Evolutionary conservation across 2,797 vertebrate species (phyloP).

Genomic region (Orientallactaga sibirica): DNA sequence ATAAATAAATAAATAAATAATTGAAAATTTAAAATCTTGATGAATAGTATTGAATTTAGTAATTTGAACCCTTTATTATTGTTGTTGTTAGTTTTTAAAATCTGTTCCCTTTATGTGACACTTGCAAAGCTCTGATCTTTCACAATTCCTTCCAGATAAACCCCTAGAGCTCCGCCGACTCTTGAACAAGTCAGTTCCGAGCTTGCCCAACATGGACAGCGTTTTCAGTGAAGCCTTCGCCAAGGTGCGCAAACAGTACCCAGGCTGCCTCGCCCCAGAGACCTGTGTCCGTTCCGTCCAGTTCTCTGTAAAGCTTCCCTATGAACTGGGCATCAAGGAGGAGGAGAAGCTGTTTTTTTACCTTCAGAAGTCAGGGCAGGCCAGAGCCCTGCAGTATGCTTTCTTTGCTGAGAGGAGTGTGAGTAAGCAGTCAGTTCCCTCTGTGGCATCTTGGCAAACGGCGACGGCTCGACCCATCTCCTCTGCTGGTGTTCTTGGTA

Average conservation of each 20-base stretch:
- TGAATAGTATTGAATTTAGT: slow-evolving; percentile 3
- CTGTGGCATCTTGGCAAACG: slow-evolving; percentile 92
- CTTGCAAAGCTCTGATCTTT: slow-evolving; percentile 18
- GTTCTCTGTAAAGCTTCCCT: slow-evolving; percentile 90
- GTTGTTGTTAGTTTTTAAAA: background rate
- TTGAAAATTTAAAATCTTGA: background rate
- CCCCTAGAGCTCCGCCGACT: slow-evolving; percentile 89
- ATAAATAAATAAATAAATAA: too few relatives aligned
- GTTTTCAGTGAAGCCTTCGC: slow-evolving; percentile 87
- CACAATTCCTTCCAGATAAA: slow-evolving; percentile 85
- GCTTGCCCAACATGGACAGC: slow-evolving; percentile 85
- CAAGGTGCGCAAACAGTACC: slow-evolving; percentile 87
- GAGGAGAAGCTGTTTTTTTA: slow-evolving; percentile 90
- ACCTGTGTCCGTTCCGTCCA: slow-evolving; percentile 92
- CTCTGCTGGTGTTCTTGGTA: slow-evolving; percentile 94
- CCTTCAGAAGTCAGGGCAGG: slow-evolving; percentile 92
- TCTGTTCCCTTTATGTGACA: background rate
- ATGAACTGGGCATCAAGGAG: slow-evolving; percentile 88
- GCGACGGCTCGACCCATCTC: slow-evolving; percentile 87
- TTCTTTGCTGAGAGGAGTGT: slow-evolving; percentile 93
- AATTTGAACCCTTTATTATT: background rate
- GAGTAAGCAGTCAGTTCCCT: slow-evolving; percentile 90
- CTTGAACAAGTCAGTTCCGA: slow-evolving; percentile 84
- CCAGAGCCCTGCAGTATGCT: slow-evolving; percentile 92
- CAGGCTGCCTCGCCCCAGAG: slow-evolving; percentile 91